phyloP scores from a whole-genome alignment of 2,113 vertebrate species.

The Solenodon paradoxus region DNA sequence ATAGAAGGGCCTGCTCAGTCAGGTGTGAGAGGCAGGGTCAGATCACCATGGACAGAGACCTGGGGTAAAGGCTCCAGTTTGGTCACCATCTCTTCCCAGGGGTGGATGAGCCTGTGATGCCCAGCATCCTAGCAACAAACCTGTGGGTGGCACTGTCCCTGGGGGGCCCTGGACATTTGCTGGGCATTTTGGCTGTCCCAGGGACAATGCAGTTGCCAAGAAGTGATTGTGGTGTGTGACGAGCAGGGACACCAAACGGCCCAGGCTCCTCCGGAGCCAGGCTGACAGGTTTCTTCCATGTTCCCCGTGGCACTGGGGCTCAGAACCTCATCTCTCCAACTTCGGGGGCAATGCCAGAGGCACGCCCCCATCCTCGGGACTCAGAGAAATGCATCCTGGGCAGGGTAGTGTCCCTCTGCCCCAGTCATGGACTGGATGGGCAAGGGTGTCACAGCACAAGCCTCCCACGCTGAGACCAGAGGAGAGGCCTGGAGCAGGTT shows the following conservation, averaged over 20 bases:
- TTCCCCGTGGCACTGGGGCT: neutral
- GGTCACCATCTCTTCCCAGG: neutral
- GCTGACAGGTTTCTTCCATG: neutral
- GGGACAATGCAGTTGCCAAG: neutral
- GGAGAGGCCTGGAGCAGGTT: no score
- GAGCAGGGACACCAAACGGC: no score
- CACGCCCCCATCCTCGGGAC: rapidly evolving
- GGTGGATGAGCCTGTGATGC: neutral
- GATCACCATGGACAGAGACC: no score
- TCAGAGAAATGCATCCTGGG: neutral
- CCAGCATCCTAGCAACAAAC: neutral
- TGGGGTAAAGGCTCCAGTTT: neutral
- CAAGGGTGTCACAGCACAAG: no score
- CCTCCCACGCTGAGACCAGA: neutral
- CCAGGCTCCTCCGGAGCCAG: neutral
- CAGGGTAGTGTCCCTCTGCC: neutral
- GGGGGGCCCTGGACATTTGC: neutral
- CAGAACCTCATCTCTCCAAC: neutral
- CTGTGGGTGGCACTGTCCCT: neutral
- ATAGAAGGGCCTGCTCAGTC: no score
- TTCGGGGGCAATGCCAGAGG: neutral
- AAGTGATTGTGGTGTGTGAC: neutral
- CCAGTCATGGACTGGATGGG: no score
- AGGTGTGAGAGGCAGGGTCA: no score
- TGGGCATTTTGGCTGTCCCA: neutral